These are phyloP conservation scores for Nomada flava DNA, from an alignment of 2,888 invertebrate genomes.

Conservation along the genomic window DNA sequence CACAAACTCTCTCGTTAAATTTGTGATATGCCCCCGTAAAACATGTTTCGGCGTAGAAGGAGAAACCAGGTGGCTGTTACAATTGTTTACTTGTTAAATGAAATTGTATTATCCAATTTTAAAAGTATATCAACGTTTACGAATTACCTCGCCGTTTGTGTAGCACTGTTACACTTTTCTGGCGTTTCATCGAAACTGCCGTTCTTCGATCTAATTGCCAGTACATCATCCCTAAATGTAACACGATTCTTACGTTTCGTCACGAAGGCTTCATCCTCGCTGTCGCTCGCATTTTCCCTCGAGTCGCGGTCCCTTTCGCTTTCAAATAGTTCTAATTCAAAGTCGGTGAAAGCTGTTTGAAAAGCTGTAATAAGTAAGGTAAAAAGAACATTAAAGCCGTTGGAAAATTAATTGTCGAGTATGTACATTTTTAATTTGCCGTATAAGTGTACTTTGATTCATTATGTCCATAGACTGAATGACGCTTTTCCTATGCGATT, in stretches of 20 bases:
- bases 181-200: constrained; percentile 76
- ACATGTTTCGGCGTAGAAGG: constrained; percentile 78
- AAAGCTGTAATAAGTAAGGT: constrained; percentile 51
- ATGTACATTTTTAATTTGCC: too few species aligned
- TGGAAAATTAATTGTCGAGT: too few species aligned
- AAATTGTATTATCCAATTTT: too few species aligned
- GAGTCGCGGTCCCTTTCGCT: constrained; percentile 70
- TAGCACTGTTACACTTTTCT: constrained; percentile 45
- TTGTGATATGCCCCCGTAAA: constrained; percentile 83
- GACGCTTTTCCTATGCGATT: constrained; percentile 67
- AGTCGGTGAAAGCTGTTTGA: constrained; percentile 79
- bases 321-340: constrained; percentile 82
- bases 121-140: too few species aligned
- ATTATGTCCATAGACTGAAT: constrained; percentile 68
- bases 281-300: constrained; percentile 37
- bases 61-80: constrained; percentile 44
- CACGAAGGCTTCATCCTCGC: constrained; percentile 50
- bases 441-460: constrained; percentile 44
- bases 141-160: constrained; percentile 38
- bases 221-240: constrained; percentile 54
- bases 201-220: constrained; percentile 6
- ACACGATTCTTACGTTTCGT: constrained; percentile 52
- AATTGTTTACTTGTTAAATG: too few species aligned
- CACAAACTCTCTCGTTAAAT: constrained; percentile 85
- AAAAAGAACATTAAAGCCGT: too few species aligned